Evolutionary conservation across 2,888 invertebrate genomes (phyloP).

Genomic region (Metellina segmentata): DNA sequence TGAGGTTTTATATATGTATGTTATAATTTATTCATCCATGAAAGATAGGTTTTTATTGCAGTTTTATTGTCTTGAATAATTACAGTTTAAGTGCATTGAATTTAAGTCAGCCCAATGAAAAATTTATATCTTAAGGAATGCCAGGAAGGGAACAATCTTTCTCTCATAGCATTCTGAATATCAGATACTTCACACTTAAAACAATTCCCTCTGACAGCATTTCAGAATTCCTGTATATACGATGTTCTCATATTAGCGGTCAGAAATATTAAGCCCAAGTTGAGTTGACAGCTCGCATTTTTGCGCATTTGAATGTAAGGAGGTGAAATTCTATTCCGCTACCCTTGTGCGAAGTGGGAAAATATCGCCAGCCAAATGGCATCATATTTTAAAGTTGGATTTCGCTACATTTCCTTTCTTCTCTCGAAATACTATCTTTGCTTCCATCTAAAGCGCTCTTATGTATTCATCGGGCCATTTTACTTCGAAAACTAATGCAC

Average conservation of each 20-base stretch:
- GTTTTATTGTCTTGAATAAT: too few relatives aligned
- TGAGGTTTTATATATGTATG: too few relatives aligned
- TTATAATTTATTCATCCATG: too few relatives aligned
- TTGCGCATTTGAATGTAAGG: slow-evolving; percentile 26
- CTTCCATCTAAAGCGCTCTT: slow-evolving; percentile 37
- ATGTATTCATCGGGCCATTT: slow-evolving; percentile 43
- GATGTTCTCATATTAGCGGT: slow-evolving; percentile 6
- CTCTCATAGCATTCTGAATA: too few relatives aligned
- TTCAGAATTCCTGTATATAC: background rate
- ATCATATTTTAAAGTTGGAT: slow-evolving; percentile 48
- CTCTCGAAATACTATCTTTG: slow-evolving; percentile 21
- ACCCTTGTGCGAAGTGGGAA: slow-evolving; percentile 14
- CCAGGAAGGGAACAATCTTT: too few relatives aligned
- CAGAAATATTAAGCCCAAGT: slow-evolving; percentile 38
- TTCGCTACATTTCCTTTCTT: slow-evolving; percentile 51
- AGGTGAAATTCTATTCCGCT: slow-evolving; percentile 2
- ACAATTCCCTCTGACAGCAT: too few relatives aligned
- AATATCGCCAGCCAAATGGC: slow-evolving; percentile 27
- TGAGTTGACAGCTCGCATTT: slow-evolving; percentile 30
- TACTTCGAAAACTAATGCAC: slow-evolving; percentile 48
- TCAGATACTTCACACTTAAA: too few relatives aligned
- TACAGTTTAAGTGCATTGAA: too few relatives aligned
- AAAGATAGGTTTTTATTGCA: too few relatives aligned
- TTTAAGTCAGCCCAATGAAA: too few relatives aligned
- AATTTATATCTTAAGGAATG: too few relatives aligned